Percentiles rank a stretch among this genome's conserved stretches.
Conservation (phyloP, 2,888 invertebrate species). For the Ophonus ardosiacus region DNA sequence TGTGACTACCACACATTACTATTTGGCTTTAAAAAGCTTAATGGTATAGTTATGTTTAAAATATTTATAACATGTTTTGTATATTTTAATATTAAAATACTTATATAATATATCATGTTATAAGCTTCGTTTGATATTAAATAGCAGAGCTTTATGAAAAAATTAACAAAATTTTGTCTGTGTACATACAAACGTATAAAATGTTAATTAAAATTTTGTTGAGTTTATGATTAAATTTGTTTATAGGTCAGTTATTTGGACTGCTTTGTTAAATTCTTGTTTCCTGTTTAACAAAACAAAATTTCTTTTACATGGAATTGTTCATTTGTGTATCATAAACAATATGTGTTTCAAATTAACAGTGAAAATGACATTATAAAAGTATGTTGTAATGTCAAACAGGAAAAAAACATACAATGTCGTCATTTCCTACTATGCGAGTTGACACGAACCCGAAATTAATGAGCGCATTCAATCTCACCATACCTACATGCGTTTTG, state of each 20-base stretch:
- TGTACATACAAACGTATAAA: background rate
- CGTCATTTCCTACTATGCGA: too few species aligned
- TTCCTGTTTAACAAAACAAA: background rate
- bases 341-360: background rate
- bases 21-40: too few species aligned
- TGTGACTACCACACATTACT: too few species aligned
- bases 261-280: background rate
- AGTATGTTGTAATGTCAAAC: too few species aligned
- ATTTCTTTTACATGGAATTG: background rate
- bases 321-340: background rate
- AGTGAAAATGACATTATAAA: background rate
- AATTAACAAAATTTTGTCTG: background rate
- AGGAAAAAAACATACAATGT: too few species aligned
- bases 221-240: conserved; percentile 13
- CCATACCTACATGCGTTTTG: too few species aligned
- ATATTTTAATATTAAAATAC: background rate
- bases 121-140: background rate
- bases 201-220: conserved; percentile 7
- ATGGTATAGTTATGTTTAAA: too few species aligned
- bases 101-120: background rate
- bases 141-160: background rate
- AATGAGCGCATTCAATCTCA: too few species aligned
- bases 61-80: too few species aligned
- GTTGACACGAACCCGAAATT: too few species aligned
- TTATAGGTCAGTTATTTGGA: background rate